Base-by-base conservation (phyloP, 2,113 vertebrate species). In the Oreochromis spilurus region DNA sequence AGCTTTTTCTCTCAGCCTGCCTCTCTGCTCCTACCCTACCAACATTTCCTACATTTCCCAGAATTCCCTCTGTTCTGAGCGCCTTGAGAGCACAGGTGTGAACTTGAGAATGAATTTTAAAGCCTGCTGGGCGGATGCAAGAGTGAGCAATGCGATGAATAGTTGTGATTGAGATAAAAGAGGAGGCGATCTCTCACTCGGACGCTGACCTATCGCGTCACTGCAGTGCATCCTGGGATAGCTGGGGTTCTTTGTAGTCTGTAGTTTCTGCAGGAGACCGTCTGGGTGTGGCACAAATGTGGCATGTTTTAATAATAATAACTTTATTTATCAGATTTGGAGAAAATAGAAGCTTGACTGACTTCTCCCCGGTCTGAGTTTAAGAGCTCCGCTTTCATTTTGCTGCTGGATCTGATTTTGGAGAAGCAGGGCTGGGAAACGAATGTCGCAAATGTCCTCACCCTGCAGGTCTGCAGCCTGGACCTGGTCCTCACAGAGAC, bases 141-240 rank as follows among this genome's bases (percentile, higher is more conserved):
- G 9, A 0, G 48, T 31, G 16, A 50, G 70, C 16, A 4, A 10
- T 9, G 2, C 1, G 2, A 3, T 5, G 43, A 50, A 50, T 8
- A 0, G 24, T n/a, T n/a, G 72, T 1, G 72, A 34, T 8, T n/a
- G 45, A 50, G 14, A 31, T 13, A 34, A 77, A 52, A n/a, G 16
- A 50, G 24, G 70, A 19, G 24, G 24, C 43, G 0, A 29, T 43
- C 24, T 50, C 43, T 29, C 16, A 75, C 14, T 48, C 0, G 14
- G 4, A 11, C 3, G 4, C 21, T 79, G 19, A 80, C 14, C 0
- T 43, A 17, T 58, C 0, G 2, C 21, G 1, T 4, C 0, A n/a
- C n/a, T 5, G 58, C 29, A 36, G 9, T 67, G 31, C 19, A 67
- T 82, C 0, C 31, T 82, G 58, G 81, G 58, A 52, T 12, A 53